Evolutionary conservation across 2,888 invertebrate species (phyloP), one percentile per base, ranked within the genome.

Genomic region (Euclidia mi): DNA sequence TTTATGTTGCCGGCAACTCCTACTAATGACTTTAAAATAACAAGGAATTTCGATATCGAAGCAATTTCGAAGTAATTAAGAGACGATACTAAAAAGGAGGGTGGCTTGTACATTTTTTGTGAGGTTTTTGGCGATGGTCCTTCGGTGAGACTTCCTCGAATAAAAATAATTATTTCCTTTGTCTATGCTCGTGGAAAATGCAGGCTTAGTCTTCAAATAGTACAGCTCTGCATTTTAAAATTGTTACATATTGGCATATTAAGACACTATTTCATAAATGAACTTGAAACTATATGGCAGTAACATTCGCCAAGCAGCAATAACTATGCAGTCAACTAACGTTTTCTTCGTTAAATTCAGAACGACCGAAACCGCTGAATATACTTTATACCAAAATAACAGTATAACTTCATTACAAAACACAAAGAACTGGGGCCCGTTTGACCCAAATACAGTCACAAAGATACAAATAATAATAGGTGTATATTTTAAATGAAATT

Each of bases 1-100:
- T 80, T 80, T 78, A 82, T 76, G 71, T 71, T 68, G 71, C 75
- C 66, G 68, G 61, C 62, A 52, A 60, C 51, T 58, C 55, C 59
- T 64, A 59, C 75, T 78, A 79, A 81, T 71, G 71, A 69, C 72
- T 71, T 64, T n/a, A 62, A 67, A 76, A 72, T 74, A 74, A 74
- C 69, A 72, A 77, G 71, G 72, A 75, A 75, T 68, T 73, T 71
- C 68, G 72, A 66, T 66, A 61, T 61, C 42, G 37, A 42, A 66
- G 76, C 71, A 75, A 78, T 78, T 76, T 71, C 37, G 49, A 68
- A 67, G 71, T 72, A 65, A 76, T 76, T 72, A 72, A 63, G 62
- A 56, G 63, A 17, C 34, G 56, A 41, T 41, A 51, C 58, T 72
- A 58, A 71, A 69, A 44, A 3, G 32, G 42, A 9, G 10, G 37